Base-by-base conservation (phyloP, 2,113 vertebrate genomes). In the Grammomys dolichurus region DNA sequence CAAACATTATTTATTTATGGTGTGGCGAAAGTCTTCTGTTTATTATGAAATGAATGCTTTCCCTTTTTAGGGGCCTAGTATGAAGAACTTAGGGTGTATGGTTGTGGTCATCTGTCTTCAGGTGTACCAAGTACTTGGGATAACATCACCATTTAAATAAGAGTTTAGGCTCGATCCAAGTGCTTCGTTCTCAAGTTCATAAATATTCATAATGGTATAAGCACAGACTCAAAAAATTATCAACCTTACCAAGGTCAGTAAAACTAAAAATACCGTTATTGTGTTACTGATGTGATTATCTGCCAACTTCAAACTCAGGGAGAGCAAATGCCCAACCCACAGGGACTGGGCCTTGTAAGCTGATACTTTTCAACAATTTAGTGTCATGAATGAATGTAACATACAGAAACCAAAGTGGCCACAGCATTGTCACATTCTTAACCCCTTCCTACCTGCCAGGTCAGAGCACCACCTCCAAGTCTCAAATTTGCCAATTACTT, bases 11-110 rank as follows among this genome's bases (percentile, higher is more conserved):
- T 96, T 96, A 94, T 78, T 90, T 89, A 76, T 36, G 24, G 87
- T 96, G 89, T 26, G 88, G 69, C 75, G 70, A 96, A 17, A 7
- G 91, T 76, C 96, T 96, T 96, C 36, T 40, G 11, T 88, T 94
- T 97, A 87, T 14, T 54, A 14, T 54, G 80, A 92, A 90, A 89
- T 58, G 65, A 76, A 85, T 86, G 76, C 6, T 40, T 89, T 96
- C 91, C 75, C 67, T 46, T 97, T 87, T 58, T n/a, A 89, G 86
- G 70, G 51, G 76, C 81, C 36, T 77, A 6, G 54, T 87, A 70
- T 67, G 65, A 94, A 93, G 24, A 96, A 90, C 67, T 95, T 96
- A 56, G 8, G 22, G 73, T 67, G 89, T 93, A 56, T 93, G 81
- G 81, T 28, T 4, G 14, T 43, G 26, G 13, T 63, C 8, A 22